Percentiles rank a stretch among this genome's conserved stretches.
These are phyloP conservation scores for Cataglyphis rosenhaueri DNA, from an alignment of 2,888 invertebrate species.

Conservation along the genomic window DNA sequence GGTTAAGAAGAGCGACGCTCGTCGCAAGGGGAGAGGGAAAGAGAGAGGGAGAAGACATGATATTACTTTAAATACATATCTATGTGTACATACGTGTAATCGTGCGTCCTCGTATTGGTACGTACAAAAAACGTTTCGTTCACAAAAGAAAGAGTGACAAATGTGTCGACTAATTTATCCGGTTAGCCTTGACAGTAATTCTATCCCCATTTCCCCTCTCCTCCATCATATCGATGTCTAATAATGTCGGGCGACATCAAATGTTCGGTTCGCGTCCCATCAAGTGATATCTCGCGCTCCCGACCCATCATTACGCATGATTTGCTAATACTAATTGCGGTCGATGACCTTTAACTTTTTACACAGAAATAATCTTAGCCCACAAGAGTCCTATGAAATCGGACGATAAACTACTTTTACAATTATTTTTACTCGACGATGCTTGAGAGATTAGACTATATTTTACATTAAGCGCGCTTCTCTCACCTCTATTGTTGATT, in stretches of 20 bases:
- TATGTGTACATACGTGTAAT: not conserved
- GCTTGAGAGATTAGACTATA: not conserved
- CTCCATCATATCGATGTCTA: constrained; percentile 38
- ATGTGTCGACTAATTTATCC: constrained; percentile 56
- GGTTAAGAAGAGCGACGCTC: not conserved
- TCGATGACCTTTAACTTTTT: not conserved
- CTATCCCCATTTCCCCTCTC: constrained; percentile 33
- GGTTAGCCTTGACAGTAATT: constrained; percentile 65
- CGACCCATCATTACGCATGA: not conserved
- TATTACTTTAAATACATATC: constrained; percentile 40
- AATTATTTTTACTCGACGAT: not conserved
- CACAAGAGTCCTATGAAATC: not conserved
- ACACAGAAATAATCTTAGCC: not conserved
- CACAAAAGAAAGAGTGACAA: constrained; percentile 55
- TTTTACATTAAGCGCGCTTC: not conserved
- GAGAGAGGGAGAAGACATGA: constrained; percentile 5
- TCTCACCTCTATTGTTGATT: not conserved
- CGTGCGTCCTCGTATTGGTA: not conserved
- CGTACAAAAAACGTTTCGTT: constrained; percentile 12
- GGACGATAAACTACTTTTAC: not conserved
- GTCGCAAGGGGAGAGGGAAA: not conserved
- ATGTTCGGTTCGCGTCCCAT: constrained; percentile 46
- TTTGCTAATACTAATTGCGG: constrained; percentile 6
- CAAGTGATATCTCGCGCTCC: constrained; percentile 2
- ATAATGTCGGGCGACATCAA: constrained; percentile 52